Evolutionary conservation across 1,140 invertebrate genomes (phyloP), one percentile per base, ranked within the genome.

Genomic region (Drosophila sproati): DNA sequence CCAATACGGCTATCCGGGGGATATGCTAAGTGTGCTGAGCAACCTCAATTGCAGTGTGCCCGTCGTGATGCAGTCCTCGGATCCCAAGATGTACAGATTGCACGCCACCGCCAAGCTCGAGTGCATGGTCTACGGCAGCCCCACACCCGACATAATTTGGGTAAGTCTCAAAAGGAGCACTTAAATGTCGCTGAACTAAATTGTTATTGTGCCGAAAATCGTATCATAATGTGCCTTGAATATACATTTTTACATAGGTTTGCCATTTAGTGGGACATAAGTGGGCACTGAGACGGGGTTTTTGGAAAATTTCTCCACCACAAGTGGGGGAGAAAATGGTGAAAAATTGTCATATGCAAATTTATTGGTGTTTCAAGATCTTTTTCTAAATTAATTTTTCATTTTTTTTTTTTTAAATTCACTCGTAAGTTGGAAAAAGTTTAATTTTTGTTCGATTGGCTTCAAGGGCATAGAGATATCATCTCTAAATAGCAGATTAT

Each of bases 101-200:
- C 93, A 94, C 78, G 93, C 94, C 4, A 93, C 95, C 35, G 97
- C 96, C 2, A 86, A 96, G 41, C 93, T 98, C 6, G 95, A 96
- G 83, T 98, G 97, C 93, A 95, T 95, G 63, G 96, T 96, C 79
- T 93, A 93, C 34, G 97, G 96, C 5, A 96, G 96, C 88, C 97
- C 97, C 0, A 87, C 93, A 34, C 97, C 97, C 3, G 96, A 95
- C 12, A 94, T 98, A 7, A 96, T 96, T 3, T 98, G 98, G 98
- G 94, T 97, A 31, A 71, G 78, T 32, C 3, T 34, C 4, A 43
- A n/a, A n/a, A n/a, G 3, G 39, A 43, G 3, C 3, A 43, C 10
- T n/a, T 3, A 4, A 8, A 39, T 3, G 39, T 43, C 39, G 35
- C 6, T 37, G 3, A 43, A 43, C 3, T 43, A 41, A 2, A n/a